Conservation (phyloP, 1,140 invertebrate species). For the Theocolax elegans region DNA sequence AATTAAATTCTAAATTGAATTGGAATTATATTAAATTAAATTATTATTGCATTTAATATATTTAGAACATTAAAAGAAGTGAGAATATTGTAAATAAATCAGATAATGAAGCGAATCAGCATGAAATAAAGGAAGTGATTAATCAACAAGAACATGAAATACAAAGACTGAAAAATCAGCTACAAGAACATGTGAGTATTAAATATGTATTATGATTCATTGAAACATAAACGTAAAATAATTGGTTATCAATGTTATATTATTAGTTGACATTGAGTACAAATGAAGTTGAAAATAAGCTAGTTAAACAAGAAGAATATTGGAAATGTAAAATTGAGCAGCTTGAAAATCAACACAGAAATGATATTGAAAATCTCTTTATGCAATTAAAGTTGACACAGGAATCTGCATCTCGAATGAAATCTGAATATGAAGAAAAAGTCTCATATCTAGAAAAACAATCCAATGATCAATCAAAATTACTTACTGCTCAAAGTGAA, state of each 20-base stretch:
- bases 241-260: no score
- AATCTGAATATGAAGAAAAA: conserved; percentile 59
- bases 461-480: conserved; percentile 54
- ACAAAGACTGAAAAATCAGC: conserved; percentile 53
- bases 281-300: conserved; percentile 60
- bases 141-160: conserved; percentile 61
- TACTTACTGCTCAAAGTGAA: conserved; percentile 58
- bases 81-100: conserved; percentile 5
- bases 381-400: conserved; percentile 60
- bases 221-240: not conserved
- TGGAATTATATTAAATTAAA: not conserved
- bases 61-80: conserved; percentile 42
- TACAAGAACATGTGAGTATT: conserved; percentile 50
- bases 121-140: conserved; percentile 51
- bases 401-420: conserved; percentile 52
- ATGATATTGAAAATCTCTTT: conserved; percentile 59
- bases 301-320: conserved; percentile 60
- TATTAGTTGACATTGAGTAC: conserved; percentile 54
- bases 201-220: not conserved
- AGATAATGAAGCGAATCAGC: conserved; percentile 46
- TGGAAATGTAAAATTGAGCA: conserved; percentile 63
- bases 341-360: conserved; percentile 59
- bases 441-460: conserved; percentile 59
- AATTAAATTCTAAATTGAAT: no score
- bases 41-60: not conserved